Evolutionary conservation across 2,888 invertebrate species (phyloP), one percentile per base, ranked within the genome.

Genomic region (Noctuana brunneofusca): DNA sequence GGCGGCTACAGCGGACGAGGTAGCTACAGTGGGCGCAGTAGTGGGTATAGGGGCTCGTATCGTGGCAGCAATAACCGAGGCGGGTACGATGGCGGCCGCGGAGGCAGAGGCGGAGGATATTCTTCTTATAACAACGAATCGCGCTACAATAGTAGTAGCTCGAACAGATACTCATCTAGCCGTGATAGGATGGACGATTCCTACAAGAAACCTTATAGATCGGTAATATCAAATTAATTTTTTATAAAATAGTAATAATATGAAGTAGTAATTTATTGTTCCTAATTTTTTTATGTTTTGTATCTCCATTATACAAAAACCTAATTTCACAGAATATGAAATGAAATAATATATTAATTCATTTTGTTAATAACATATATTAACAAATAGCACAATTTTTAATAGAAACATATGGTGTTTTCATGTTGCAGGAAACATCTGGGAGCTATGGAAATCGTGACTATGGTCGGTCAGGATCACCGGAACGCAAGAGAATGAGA

Each of bases 401-500:
- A 8, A 30, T 8, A 30, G 30, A 30, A 30, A 30, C 4, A 30
- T 30, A 6, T 32, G 1, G 11, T 32, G 11, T 32, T 32, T 27
- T 27, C 38, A 49, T 43, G n/a, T 43, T 59, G 63, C 73, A 92
- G 92, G 92, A 92, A 68, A 78, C 79, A 69, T 84, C 91, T 65
- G 86, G 89, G 72, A 88, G 86, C 69, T 92, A 92, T 77, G 88
- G 92, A 57, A 89, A 83, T 68, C 86, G 93, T 66, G 93, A 93
- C 64, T 92, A 92, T 79, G 90, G 91, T 69, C 87, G 93, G 66
- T 88, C 93, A 68, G 91, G 93, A 66, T 94, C 94, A 58, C 94
- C 94, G 52, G 94, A 94, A 53, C 88, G 94, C 63, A 94, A 94
- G 80, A 87, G 94, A 79, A 90, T 93, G 84, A 92, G 94, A 75